Evolutionary conservation across 2,888 invertebrate species (phyloP).

Genomic region (Dryomyza anilis): DNA sequence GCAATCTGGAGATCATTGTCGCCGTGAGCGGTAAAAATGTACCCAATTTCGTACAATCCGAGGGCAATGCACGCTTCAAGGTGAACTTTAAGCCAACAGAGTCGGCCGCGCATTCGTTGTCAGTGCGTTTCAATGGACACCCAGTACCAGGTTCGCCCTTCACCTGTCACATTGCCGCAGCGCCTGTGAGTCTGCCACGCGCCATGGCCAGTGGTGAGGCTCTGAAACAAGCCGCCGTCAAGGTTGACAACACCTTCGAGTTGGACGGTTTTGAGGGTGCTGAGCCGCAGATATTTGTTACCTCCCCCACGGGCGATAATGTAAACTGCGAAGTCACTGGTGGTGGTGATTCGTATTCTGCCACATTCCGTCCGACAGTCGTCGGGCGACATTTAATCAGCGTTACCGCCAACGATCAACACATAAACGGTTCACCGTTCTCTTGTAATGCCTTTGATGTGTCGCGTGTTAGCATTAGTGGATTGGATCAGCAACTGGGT

Average conservation of each 20-base stretch:
- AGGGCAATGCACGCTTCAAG: constrained; percentile 94
- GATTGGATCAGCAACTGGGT: constrained; percentile 65
- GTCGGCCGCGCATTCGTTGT: constrained; percentile 87
- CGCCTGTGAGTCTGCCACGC: constrained; percentile 67
- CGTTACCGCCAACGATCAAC: constrained; percentile 80
- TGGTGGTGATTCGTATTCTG: constrained; percentile 73
- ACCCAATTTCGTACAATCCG: constrained; percentile 96
- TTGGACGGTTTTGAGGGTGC: constrained; percentile 65
- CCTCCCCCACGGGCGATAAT: constrained; percentile 83
- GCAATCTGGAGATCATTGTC: constrained; percentile 96
- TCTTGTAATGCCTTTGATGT: constrained; percentile 95
- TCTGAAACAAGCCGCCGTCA: constrained; percentile 59
- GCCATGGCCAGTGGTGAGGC: constrained; percentile 61
- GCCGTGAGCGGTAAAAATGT: constrained; percentile 96
- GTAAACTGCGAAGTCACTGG: constrained; percentile 74
- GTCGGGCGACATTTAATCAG: constrained; percentile 87
- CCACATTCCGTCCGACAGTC: constrained; percentile 81
- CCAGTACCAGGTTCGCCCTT: constrained; percentile 92
- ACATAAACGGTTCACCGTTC: constrained; percentile 89
- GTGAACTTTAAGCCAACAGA: constrained; percentile 96
- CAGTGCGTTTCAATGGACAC: constrained; percentile 81
- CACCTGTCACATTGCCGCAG: constrained; percentile 76
- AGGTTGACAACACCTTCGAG: constrained; percentile 65
- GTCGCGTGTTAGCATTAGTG: constrained; percentile 75
- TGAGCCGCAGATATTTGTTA: constrained; percentile 75